Base-by-base conservation (phyloP, 2,888 invertebrate species). In the Stenolophus ochropezus region DNA sequence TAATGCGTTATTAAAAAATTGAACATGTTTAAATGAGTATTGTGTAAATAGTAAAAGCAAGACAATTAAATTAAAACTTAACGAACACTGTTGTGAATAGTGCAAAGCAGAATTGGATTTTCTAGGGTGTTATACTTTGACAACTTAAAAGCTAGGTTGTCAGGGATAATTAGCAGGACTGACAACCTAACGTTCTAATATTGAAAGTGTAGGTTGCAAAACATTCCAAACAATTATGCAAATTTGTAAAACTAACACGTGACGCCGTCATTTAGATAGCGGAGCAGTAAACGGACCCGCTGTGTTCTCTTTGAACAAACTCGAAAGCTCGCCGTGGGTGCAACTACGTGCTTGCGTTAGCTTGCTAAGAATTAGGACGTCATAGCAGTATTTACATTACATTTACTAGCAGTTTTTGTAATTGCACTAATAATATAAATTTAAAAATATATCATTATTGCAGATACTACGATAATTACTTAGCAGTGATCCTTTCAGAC, bases 221-320 rank as follows among this genome's bases (percentile, higher is more conserved):
- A 18, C 18, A 53, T 53, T 53, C 51, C 14, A 18, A 53, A 53
- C 51, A 53, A 53, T 53, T 53, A 53, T 53, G 51, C 51, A 53
- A 53, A 53, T 53, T 53, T 53, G 4, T 18, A 18, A 2, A 53
- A 53, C 51, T 53, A 53, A 16, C 51, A 6, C 16, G 16, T 53
- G 18, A 4, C 51, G 18, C 51, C 51, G 1, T 53, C 51, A 53
- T 53, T 53, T 53, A 53, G 51, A 53, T 53, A 53, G 51, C 51
- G 51, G 16, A 53, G 4, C 8, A 53, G 18, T 53, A 53, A 4
- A 14, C 33, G 33, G 33, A 42, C 51, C 5, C 5, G 16, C 16
- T 18, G 51, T 53, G 51, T 53, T 53, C 51, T 53, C 5, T 53
- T 53, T 53, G 16, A 53, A 53, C 51, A 53, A 53, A 53, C 4